Base-by-base conservation (phyloP, 2,888 invertebrate species). In the Zonitis immaculata region DNA sequence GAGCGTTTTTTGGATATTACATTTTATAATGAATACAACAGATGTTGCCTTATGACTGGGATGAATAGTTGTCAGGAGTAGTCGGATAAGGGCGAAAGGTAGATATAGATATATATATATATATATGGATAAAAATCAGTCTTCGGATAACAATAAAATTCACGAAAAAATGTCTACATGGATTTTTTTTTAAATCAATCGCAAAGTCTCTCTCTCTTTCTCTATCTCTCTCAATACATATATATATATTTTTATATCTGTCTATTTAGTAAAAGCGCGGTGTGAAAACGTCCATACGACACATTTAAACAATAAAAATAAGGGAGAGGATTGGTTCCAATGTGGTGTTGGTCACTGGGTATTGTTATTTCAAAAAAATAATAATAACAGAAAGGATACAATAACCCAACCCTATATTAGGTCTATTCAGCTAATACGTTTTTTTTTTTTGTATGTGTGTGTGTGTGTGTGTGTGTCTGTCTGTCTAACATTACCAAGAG, bases 11-110 rank as follows among this genome's bases (percentile, higher is more conserved):
- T 64, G 66, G 64, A 72, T 72, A 72, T 72, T 72, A 68, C 70
- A 64, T 72, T 72, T 71, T 72, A 70, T 72, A 72, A 72, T 71
- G 71, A 71, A 70, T 70, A 66, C 68, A 64, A 66, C 71, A 71
- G 70, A 70, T 69, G 69, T 64, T 57, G 62, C 48, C 44, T 14
- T 44, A n/a, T n/a, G 22, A 44, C 35, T 51, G 49, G 50, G n/a
- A 54, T 50, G 43, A 54, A 42, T 44, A 18, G 56, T 45, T 28
- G 28, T 50, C 30, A 48, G 44, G 14, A 35, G 18, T 48, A 49
- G 44, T 51, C 25, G 50, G 46, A 51, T 49, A 47, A 52, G 50
- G 49, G 52, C 42, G 51, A 54, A 42, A 28, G 42, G 20, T 20
- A 11, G 42, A 20, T 12, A 42, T n/a, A n/a, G n/a, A n/a, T n/a